Evolutionary conservation across 2,797 vertebrate species (phyloP).

Genomic region (Galago senegalensis): DNA sequence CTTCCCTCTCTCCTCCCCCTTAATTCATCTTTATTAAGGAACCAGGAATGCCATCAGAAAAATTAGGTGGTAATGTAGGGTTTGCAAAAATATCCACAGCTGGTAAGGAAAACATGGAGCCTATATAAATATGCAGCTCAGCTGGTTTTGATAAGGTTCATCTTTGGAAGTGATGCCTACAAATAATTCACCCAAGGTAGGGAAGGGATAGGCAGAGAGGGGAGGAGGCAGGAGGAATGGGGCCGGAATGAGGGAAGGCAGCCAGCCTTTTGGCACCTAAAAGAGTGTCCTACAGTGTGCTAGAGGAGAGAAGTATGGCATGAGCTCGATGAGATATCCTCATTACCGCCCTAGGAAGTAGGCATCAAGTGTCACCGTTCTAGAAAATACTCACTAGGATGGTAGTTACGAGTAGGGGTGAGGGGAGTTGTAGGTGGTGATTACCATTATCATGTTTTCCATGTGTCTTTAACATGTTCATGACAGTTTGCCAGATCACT

Average conservation of each 20-base stretch:
- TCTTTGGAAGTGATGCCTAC: background rate
- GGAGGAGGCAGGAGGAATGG: fast-evolving
- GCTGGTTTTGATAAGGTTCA: constrained; percentile 58
- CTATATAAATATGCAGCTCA: constrained; percentile 55
- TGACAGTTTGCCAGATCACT: background rate
- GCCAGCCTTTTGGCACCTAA: too few relatives aligned
- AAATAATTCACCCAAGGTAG: background rate
- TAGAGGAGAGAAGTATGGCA: background rate
- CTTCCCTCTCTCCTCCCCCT: background rate
- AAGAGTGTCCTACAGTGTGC: background rate
- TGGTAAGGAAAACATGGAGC: constrained; percentile 66
- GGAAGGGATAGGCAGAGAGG: background rate
- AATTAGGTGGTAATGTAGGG: constrained; percentile 78
- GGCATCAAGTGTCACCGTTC: background rate
- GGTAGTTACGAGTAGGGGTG: fast-evolving
- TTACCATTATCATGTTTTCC: background rate
- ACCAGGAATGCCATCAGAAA: too few relatives aligned
- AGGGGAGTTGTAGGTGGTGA: background rate
- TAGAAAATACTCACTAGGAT: background rate
- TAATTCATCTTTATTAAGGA: constrained; percentile 81
- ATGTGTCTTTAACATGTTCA: background rate
- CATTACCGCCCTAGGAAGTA: background rate
- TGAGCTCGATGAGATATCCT: background rate
- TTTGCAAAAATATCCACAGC: constrained; percentile 71
- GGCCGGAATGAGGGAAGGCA: background rate